A percentile compares a stretch with the other conserved stretches of the same genome.
phyloP scores from a whole-genome alignment of 1,140 invertebrate species.

The Laupala kohalensis region DNA sequence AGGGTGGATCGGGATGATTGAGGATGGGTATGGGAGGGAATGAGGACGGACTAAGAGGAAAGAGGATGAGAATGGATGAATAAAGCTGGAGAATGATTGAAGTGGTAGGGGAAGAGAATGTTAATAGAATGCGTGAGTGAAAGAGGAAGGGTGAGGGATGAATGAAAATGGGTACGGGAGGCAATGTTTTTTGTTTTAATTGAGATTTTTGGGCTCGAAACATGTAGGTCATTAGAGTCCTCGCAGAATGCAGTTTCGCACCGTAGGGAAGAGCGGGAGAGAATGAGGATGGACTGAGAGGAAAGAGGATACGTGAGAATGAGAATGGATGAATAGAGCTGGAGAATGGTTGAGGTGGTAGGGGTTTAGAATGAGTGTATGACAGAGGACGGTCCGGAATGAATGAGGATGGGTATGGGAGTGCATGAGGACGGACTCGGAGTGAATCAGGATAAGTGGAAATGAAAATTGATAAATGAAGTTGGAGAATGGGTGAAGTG shows the following conservation, averaged over 20 bases:
- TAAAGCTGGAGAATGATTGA: too few species aligned
- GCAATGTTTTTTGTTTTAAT: too few species aligned
- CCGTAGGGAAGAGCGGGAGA: too few species aligned
- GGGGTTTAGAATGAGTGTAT: not conserved
- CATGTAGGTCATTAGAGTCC: too few species aligned
- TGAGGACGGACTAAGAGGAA: not conserved
- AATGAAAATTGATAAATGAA: too few species aligned
- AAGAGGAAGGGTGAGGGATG: not conserved
- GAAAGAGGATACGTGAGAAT: not conserved
- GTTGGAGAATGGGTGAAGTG: too few species aligned
- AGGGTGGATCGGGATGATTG: not conserved
- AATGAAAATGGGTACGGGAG: not conserved
- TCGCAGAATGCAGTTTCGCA: too few species aligned
- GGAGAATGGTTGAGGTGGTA: not conserved
- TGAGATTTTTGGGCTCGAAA: too few species aligned
- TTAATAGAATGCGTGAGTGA: not conserved
- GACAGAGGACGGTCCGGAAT: not conserved
- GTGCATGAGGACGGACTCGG: too few species aligned
- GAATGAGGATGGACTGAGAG: not conserved
- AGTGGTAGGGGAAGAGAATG: not conserved
- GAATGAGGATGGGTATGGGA: too few species aligned
- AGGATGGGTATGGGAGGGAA: not conserved
- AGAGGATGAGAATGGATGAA: too few species aligned
- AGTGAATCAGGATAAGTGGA: too few species aligned
- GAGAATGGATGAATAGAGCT: not conserved